Evolutionary conservation across 2,797 vertebrate species (phyloP).

Genomic region (Scolopax bukidnonensis): DNA sequence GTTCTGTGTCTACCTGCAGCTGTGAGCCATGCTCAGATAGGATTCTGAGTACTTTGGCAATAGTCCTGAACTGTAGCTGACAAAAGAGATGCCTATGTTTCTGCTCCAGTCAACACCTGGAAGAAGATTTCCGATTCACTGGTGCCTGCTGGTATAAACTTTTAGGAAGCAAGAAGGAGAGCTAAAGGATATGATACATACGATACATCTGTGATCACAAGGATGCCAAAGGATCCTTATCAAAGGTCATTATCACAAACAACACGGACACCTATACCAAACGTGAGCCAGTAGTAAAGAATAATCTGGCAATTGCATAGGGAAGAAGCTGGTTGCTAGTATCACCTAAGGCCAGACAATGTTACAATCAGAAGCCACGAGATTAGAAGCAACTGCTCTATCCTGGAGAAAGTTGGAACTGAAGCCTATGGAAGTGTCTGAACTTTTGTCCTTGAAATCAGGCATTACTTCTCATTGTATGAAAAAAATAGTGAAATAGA

Average conservation of each 20-base stretch:
- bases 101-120: background rate
- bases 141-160: background rate
- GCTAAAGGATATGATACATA: background rate
- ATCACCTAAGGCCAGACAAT: background rate
- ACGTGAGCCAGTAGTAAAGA: background rate
- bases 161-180: background rate
- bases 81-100: background rate
- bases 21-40: background rate
- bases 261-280: background rate
- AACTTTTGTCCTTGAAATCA: background rate
- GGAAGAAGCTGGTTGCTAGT: background rate
- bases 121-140: background rate
- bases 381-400: background rate
- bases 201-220: background rate
- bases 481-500: background rate
- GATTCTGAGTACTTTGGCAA: background rate
- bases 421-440: background rate
- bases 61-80: background rate
- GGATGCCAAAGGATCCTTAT: background rate
- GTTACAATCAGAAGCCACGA: background rate
- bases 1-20: background rate
- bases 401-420: background rate
- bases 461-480: background rate
- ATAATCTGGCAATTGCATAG: background rate
- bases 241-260: background rate